Evolutionary conservation across 1,140 invertebrate species (phyloP).

Genomic region (Samia ricini): DNA sequence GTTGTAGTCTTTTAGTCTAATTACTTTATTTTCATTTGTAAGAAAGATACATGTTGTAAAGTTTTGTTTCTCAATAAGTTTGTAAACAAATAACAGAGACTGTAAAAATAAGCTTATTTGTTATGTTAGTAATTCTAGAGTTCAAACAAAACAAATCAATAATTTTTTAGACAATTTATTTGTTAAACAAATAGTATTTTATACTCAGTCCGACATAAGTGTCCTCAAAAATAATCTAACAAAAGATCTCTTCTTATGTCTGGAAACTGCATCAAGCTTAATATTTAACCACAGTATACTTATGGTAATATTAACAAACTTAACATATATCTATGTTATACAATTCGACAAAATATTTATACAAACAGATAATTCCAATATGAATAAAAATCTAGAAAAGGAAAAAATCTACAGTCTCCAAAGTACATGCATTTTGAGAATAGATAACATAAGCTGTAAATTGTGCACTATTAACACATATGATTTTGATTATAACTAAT

Average conservation of each 20-base stretch:
- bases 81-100: too few species aligned
- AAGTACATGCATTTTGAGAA: constrained; percentile 3
- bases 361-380: constrained; percentile 20
- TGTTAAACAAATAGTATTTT: constrained; percentile 63
- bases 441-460: neutral
- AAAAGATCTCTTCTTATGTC: constrained; percentile 31
- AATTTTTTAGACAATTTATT: constrained; percentile 61
- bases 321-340: neutral
- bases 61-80: too few species aligned
- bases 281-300: constrained; percentile 16
- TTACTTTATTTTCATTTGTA: too few species aligned
- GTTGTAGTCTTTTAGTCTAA: too few species aligned
- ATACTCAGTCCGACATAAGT: constrained; percentile 68
- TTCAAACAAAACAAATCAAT: constrained; percentile 16
- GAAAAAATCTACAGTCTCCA: constrained; percentile 23
- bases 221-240: constrained; percentile 56
- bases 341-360: neutral
- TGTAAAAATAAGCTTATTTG: neutral
- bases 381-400: constrained; percentile 23
- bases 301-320: constrained; percentile 13
- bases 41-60: too few species aligned
- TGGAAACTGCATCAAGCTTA: constrained; percentile 29
- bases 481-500: constrained; percentile 38
- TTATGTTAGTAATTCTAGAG: neutral
- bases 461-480: neutral